phyloP scores from a whole-genome alignment of 2,113 vertebrate genomes.

The Hiodon tergisus region DNA sequence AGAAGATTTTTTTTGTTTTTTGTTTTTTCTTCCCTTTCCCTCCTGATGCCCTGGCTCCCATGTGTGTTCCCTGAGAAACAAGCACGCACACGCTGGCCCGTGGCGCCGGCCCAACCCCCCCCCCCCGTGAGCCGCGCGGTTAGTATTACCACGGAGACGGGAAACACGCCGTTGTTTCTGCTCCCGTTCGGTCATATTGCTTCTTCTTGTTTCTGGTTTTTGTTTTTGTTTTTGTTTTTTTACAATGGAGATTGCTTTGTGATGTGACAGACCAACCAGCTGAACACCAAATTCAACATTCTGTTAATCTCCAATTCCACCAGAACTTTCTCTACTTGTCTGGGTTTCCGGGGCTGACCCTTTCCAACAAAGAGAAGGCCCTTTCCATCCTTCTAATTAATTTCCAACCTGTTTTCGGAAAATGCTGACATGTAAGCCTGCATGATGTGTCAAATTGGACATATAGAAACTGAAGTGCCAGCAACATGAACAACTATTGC shows the following conservation, averaged over 20 bases:
- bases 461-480: too few species aligned
- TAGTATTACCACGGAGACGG: not conserved
- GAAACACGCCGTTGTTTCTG: too few species aligned
- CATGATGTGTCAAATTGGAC: too few species aligned
- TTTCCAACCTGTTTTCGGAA: too few species aligned
- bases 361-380: too few species aligned
- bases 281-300: not conserved
- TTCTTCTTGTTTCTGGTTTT: too few species aligned
- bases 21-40: not conserved
- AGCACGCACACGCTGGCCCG: constrained; percentile 19
- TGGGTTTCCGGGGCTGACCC: too few species aligned
- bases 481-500: too few species aligned
- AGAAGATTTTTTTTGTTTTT: constrained; percentile 1
- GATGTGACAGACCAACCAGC: not conserved
- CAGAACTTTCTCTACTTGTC: too few species aligned
- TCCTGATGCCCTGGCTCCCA: not conserved
- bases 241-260: not conserved
- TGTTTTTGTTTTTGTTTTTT: not conserved
- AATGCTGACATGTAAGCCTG: too few species aligned
- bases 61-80: constrained; percentile 28
- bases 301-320: too few species aligned
- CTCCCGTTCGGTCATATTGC: not conserved
- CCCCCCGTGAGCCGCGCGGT: not conserved
- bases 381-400: too few species aligned
- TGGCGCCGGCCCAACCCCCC: not conserved